A percentile compares a stretch with the other conserved stretches of the same genome.
phyloP scores from a whole-genome alignment of 2,888 invertebrate species.

The Epinotia ramella region DNA sequence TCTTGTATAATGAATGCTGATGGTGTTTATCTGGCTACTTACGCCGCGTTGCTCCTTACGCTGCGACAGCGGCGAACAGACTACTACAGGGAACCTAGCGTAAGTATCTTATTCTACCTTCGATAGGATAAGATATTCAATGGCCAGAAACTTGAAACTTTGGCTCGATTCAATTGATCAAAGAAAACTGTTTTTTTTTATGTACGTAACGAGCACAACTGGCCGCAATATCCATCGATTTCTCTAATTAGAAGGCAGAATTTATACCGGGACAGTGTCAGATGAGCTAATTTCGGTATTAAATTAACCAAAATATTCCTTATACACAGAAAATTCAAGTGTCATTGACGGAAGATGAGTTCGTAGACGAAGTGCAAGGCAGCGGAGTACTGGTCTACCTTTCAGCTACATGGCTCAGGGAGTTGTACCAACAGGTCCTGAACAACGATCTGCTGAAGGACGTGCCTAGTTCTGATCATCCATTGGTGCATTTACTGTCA shows the following conservation, averaged over 20 bases:
- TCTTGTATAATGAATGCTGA: constrained; percentile 96
- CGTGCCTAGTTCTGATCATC: constrained; percentile 88
- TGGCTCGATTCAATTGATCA: not conserved
- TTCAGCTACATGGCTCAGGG: constrained; percentile 96
- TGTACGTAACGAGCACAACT: not conserved
- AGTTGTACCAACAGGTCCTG: constrained; percentile 95
- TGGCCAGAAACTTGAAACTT: not conserved
- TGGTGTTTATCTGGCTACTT: constrained; percentile 96
- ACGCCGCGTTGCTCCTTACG: constrained; percentile 93
- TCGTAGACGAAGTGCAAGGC: constrained; percentile 96
- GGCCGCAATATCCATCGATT: not conserved
- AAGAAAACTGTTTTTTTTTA: not conserved
- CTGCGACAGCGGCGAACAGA: constrained; percentile 91
- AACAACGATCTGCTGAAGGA: constrained; percentile 89
- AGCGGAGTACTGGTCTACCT: constrained; percentile 97
- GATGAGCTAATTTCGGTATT: not conserved
- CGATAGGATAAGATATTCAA: not conserved
- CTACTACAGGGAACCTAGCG: constrained; percentile 88
- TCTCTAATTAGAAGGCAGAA: not conserved
- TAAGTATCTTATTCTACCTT: constrained; percentile 55
- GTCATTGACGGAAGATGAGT: constrained; percentile 92
- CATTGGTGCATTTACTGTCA: constrained; percentile 90
- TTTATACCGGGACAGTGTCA: too few species aligned
- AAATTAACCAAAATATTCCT: not conserved
- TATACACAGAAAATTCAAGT: constrained; percentile 71